Evolutionary conservation across 2,888 invertebrate genomes (phyloP), one percentile per base, ranked within the genome.

Genomic region (Acrobasis repandana): DNA sequence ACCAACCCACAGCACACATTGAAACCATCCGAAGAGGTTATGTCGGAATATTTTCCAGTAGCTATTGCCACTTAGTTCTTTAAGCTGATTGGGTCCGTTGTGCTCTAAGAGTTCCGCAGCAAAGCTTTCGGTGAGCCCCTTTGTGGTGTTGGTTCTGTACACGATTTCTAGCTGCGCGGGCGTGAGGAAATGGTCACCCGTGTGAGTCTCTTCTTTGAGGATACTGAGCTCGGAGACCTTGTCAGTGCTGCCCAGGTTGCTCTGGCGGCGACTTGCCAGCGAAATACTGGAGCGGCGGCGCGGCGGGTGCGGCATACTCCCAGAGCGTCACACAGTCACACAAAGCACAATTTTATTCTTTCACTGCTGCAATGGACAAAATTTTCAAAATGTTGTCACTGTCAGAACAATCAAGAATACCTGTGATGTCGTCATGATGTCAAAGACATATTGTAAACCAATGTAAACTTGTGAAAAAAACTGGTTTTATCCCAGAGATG

Each of bases 21-120:
- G 94, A 78, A 96, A 96, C 77, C 96, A 96, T 38, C 95, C 95
- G 79, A 95, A 95, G 48, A 96, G 80, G 74, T 95, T 94, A 66
- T 93, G 93, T 11, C 93, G 86, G 70, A 96, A 94, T 72, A 95
- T 92, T 65, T 94, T 80, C 93, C 94, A 94, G 74, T 94, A 93
- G 57, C 95, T 94, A 43, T 93, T 94, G 10, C 93, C 93, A 59
- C 86, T 83, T 2, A 94, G 92, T 63, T 95, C 93, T 20, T 93
- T 93, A 11, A 96, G 82, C 16, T 89, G 84, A 76, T 96, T 96
- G 0, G 94, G 94, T 0, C 95, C 95, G 69, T 94, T 85, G 46
- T 85, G 80, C 16, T 82, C 87, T 3, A 94, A 81, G 5, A 93
- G 79, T 62, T 93, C 91, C 9, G 81, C 84, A 0, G 95, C 95